Percentiles rank a stretch among this genome's conserved stretches.
phyloP scores from a whole-genome alignment of 2,797 vertebrate genomes.

The Pristis pectinata region DNA sequence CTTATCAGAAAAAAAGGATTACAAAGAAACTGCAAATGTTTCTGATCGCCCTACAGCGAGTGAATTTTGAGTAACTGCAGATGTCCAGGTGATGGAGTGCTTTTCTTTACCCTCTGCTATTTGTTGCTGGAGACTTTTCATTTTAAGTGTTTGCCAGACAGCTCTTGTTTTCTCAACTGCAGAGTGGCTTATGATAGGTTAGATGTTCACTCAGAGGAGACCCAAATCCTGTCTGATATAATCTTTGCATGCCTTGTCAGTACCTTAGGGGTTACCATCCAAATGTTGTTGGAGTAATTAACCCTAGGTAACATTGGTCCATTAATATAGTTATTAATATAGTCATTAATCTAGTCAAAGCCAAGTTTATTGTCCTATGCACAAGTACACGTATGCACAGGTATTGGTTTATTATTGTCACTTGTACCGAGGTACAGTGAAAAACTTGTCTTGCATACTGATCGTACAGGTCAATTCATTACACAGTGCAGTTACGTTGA shows the following conservation, averaged over 20 bases:
- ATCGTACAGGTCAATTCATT: no score
- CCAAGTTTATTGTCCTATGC: no score
- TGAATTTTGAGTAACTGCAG: background rate
- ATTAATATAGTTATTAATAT: background rate
- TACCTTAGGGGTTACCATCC: background rate
- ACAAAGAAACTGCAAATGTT: background rate
- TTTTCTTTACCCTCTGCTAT: background rate
- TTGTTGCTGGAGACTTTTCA: background rate
- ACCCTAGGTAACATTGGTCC: background rate
- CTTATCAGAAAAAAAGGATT: background rate
- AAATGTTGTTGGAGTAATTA: background rate
- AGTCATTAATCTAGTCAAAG: no score
- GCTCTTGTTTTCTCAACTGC: background rate
- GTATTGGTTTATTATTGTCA: no score
- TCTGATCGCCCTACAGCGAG: background rate
- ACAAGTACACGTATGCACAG: no score
- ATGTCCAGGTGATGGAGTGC: background rate
- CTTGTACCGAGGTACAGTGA: no score
- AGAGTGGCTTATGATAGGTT: background rate
- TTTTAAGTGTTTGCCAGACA: background rate
- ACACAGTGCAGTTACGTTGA: no score
- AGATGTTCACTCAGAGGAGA: background rate
- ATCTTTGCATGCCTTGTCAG: background rate
- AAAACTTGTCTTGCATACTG: no score
- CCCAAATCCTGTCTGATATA: background rate